Base-by-base conservation (phyloP, 2,888 invertebrate species). In the Prionchulus punctatus region DNA sequence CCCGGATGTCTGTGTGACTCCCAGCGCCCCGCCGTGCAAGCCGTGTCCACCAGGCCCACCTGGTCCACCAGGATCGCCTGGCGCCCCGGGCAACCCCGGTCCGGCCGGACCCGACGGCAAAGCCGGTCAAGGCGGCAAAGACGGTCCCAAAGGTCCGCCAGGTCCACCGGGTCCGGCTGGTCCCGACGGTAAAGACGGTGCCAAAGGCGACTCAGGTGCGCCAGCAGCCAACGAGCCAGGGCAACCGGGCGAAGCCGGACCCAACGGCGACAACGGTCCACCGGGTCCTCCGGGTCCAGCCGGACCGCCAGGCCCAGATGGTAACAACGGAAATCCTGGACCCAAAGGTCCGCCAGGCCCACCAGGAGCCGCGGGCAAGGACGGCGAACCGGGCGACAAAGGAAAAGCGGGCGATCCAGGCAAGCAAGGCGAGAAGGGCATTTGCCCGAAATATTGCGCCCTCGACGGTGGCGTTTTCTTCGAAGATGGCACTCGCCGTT, bases 21-120 rank as follows among this genome's bases (percentile, higher is more conserved):
- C 47, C 18, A 28, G 30, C 7, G 26, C 30, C 23, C 45, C 45
- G 45, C 45, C 45, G 23, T 45, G 45, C 45, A 45, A 45, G 4
- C 18, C 45, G 12, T 45, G 45, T 23, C 18, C 12, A 45, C 45
- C 45, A 12, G 45, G 45, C 12, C 45, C 45, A 45, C 45, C 45
- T 23, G 45, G 45, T 45, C 4, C n/a, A n/a, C n/a, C 23, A 45
- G 68, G 68, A 54, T 60, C 66, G 30, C 68, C 67, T 49, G 68
- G 68, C 59, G 65, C 66, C 45, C 65, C 64, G 58, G 68, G 67
- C 59, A 60, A 59, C 26, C 58, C 61, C 43, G 67, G 67, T 62
- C 63, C 63, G 23, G 63, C 60, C 54, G 67, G 67, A 61, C 63
- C 63, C 53, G 61, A 60, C 30, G 67, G 67, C 61, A 62, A 64